Evolutionary conservation across 1,140 invertebrate species (phyloP), one percentile per base, ranked within the genome.

Genomic region (Panagrolaimus sp.): DNA sequence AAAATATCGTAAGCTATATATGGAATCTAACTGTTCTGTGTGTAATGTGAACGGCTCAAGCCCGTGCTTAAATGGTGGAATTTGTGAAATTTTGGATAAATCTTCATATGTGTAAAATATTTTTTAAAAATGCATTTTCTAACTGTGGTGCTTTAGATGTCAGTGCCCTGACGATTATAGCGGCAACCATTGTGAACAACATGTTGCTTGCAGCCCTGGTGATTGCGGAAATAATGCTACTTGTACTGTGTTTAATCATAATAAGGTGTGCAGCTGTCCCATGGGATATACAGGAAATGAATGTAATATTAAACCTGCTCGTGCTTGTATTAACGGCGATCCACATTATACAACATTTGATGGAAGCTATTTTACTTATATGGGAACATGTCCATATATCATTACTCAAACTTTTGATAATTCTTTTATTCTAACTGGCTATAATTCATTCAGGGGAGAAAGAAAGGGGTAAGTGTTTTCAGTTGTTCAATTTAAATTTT

Each of bases 321-420:
- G 27, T 20, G 51, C 14, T 11, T 57, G 51, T 13, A 25, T 57
- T 27, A 13, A 16, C 11, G 51, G 51, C 11, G 51, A 57, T 27
- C 51, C 51, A 13, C 51, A 57, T 57, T 57, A 57, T 27, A 11
- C 20, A 25, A 57, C 51, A 5, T 57, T 57, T 27, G 51, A 57
- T 8, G 51, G 51, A 13, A 11, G 14, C 1, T 25, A 20, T 27
- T 57, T 57, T 16, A 27, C 20, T 57, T 57, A 57, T 25, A 20
- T 25, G 27, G 51, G 51, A 20, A 57, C 51, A 20, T 57, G 51
- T 16, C 51, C 51, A 20, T 57, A 57, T 16, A 27, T 16, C 13
- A 27, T 57, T 16, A 57, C 51, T 57, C 20, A 57, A 57, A 57
- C 51, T 11, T 57, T 11, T 16, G 25, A 25, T 25, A 57, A 57